Conservation (phyloP, 2,113 vertebrate genomes). For the Vulpes ferrilata region DNA sequence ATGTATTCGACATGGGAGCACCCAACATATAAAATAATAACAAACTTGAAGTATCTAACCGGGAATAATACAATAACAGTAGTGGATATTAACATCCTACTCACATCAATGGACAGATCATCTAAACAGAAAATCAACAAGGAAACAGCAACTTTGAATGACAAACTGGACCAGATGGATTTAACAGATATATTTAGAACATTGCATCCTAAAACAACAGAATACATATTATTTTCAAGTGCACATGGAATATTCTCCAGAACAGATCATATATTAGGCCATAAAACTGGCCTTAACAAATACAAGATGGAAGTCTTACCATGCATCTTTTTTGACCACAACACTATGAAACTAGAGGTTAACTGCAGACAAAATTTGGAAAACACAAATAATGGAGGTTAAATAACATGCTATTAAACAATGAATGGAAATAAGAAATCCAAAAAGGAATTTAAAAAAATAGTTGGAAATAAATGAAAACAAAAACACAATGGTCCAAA, state of each 20-base stretch:
- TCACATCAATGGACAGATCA: neutral
- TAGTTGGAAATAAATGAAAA: neutral
- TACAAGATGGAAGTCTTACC: neutral
- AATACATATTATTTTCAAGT: neutral
- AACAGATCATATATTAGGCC: neutral
- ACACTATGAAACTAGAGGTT: neutral
- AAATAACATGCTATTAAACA: neutral
- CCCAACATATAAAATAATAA: neutral
- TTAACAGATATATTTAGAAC: neutral
- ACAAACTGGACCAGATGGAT: neutral
- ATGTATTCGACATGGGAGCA: neutral
- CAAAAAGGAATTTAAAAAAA: neutral
- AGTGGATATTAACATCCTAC: neutral
- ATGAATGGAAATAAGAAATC: neutral
- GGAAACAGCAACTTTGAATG: neutral
- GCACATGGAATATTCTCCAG: neutral
- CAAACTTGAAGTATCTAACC: neutral
- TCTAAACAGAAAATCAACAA: neutral
- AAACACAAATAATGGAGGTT: neutral
- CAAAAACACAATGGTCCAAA: neutral
- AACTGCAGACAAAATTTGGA: neutral
- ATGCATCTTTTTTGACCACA: neutral
- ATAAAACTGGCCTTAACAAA: neutral
- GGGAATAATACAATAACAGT: neutral
- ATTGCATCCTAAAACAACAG: neutral